Conservation (phyloP, 2,113 vertebrate species). For the Piprites chloris region DNA sequence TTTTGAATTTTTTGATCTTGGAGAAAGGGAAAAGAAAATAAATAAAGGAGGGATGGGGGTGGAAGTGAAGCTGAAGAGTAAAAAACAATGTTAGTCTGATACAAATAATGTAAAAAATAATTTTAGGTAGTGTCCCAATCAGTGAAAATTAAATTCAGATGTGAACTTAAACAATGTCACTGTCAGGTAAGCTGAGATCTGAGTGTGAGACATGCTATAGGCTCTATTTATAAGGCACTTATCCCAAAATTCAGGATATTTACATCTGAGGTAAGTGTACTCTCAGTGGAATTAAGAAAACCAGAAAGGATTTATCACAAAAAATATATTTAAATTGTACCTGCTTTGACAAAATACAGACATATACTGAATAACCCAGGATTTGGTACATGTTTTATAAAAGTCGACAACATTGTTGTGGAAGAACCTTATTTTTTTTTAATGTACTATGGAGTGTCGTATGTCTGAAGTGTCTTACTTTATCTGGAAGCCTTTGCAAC, state of each 20-base stretch:
- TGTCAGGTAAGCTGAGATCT: not conserved
- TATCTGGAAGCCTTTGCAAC: not conserved
- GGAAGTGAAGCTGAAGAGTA: not conserved
- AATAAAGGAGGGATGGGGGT: rapidly evolving
- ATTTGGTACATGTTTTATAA: not conserved
- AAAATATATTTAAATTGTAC: not conserved
- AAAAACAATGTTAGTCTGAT: not conserved
- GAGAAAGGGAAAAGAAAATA: not conserved
- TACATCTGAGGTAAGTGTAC: not conserved
- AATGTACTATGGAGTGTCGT: not conserved
- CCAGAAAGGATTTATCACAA: not conserved
- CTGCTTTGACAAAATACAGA: not conserved
- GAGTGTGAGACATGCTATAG: not conserved
- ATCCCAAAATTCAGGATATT: not conserved
- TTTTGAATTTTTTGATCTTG: not conserved
- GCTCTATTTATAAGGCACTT: not conserved
- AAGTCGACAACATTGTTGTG: not conserved
- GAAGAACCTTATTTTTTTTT: not conserved
- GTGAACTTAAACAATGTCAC: not conserved
- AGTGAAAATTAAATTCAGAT: not conserved
- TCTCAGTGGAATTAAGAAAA: not conserved
- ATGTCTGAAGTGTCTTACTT: not conserved
- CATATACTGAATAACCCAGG: not conserved
- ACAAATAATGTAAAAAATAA: not conserved
- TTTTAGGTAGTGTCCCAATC: not conserved